Conservation (phyloP, 2,797 vertebrate genomes). For the Pantherophis alleghaniensis region DNA sequence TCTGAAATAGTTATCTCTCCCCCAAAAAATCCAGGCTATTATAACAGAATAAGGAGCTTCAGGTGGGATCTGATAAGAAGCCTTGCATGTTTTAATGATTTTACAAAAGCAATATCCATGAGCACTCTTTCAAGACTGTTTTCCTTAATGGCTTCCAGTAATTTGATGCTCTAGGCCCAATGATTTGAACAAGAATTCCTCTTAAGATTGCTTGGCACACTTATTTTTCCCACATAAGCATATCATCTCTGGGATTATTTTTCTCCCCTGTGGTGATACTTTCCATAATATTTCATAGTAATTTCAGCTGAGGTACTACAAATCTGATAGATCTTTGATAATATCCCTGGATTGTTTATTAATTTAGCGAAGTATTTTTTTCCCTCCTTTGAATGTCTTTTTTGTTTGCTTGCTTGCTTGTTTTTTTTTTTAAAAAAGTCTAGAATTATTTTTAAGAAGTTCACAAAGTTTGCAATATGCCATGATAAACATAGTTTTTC, state of each 20-base stretch:
- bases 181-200: background rate
- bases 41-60: slow-evolving; percentile 3
- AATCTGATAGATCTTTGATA: background rate
- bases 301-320: background rate
- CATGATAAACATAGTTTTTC: background rate
- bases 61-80: background rate
- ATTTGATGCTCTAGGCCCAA: slow-evolving; percentile 13
- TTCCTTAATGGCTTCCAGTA: slow-evolving; percentile 9
- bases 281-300: background rate
- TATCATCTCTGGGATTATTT: background rate
- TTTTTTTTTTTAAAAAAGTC: background rate
- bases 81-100: slow-evolving; percentile 7
- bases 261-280: background rate
- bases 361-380: background rate
- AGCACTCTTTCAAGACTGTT: slow-evolving; percentile 13
- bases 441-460: background rate
- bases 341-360: background rate
- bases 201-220: slow-evolving; percentile 1
- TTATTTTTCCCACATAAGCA: background rate
- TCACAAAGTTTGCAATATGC: slow-evolving; percentile 18
- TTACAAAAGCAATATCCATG: slow-evolving; percentile 28
- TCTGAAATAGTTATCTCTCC: background rate
- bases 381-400: background rate
- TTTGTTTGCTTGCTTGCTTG: background rate
- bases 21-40: background rate